Evolutionary conservation across 2,888 invertebrate genomes (phyloP), one percentile per base, ranked within the genome.

Genomic region (Geophilus truncorum): DNA sequence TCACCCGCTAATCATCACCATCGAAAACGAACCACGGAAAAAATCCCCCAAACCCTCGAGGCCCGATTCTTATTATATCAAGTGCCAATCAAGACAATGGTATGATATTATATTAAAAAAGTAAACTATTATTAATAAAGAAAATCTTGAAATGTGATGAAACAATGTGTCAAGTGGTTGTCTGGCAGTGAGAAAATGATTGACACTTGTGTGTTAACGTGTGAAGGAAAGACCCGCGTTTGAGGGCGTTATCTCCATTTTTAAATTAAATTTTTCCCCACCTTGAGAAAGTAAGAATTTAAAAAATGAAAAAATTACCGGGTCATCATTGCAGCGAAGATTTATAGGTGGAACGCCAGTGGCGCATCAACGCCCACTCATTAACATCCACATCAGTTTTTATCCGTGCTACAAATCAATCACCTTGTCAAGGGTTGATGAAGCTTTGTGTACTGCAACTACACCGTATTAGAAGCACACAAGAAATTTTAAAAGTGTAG

Each of bases 311-410:
- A n/a, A n/a, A 40, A 62, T 62, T 62, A 62, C 18, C 57, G 21
- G 57, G 25, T 18, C 12, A 70, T 70, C n/a, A 25, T 70, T 70
- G 28, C 70, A 25, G 4, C 10, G 25, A 70, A 70, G 70, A 70
- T 70, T 70, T 70, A 70, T 70, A 25, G 70, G 70, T 25, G 23
- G 70, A 70, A 70, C n/a, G 70, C 70, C 70, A 70, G 70, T 70
- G 70, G 70, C 70, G 28, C 70, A 25, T 28, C 70, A 70, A 4
- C 70, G 70, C 70, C 70, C 70, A 70, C 70, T 70, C 70, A 70
- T 70, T 70, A 70, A 23, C 23, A 70, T 70, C 70, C 25, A 70
- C 70, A 25, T 28, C 70, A n/a, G 70, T 70, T 70, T 70, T 70
- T 70, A 28, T n/a, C 70, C 28, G 9, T 25, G 70, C 70, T 28